Evolutionary conservation across 1,140 invertebrate species (phyloP).

Genomic region (Sitophilus oryzae): DNA sequence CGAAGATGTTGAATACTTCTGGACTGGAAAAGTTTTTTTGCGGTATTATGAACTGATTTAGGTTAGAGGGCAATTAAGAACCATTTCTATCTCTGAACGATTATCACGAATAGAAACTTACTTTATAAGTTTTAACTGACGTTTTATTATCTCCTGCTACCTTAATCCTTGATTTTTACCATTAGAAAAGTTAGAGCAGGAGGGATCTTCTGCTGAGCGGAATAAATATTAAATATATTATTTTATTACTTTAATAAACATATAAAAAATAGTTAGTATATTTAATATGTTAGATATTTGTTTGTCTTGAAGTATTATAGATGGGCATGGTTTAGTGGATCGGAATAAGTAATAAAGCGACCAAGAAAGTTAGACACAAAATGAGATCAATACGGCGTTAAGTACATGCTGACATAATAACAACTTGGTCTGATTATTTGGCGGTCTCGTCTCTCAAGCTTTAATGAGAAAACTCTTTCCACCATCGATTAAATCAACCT

Average conservation of each 20-base stretch:
- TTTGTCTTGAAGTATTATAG: too few relatives aligned
- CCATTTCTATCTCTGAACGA: neutral
- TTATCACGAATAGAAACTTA: neutral
- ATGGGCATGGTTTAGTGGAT: too few relatives aligned
- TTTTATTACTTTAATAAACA: too few relatives aligned
- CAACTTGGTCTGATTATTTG: constrained; percentile 37
- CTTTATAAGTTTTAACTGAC: neutral
- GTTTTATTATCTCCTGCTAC: neutral
- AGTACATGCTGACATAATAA: constrained; percentile 35
- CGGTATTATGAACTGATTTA: neutral
- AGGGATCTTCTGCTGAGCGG: neutral
- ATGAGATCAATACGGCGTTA: constrained; percentile 31
- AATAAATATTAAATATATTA: neutral
- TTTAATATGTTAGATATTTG: too few relatives aligned
- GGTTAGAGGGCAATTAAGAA: neutral
- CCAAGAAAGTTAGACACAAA: neutral
- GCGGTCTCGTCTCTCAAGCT: constrained; percentile 18
- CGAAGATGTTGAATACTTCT: neutral
- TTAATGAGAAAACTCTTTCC: neutral
- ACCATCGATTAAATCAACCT: neutral
- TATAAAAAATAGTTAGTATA: too few relatives aligned
- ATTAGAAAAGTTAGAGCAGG: neutral
- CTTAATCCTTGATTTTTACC: neutral
- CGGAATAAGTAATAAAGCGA: neutral
- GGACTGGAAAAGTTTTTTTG: neutral